Base-by-base conservation (phyloP, 2,797 vertebrate genomes). In the Xenopus petersii region DNA sequence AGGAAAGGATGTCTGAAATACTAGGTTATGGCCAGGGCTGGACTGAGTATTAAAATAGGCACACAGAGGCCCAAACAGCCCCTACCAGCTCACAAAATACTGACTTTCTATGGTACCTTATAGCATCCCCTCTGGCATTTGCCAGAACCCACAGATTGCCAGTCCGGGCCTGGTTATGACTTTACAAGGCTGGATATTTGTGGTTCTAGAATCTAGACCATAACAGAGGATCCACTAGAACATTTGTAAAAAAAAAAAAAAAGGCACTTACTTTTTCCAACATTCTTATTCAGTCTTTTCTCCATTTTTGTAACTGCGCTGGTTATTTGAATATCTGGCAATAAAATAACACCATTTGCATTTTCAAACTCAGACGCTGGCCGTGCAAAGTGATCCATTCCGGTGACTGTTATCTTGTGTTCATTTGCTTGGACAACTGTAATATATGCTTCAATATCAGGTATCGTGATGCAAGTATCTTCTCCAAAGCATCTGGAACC, bases 401-500 rank as follows among this genome's bases (percentile, higher is more conserved):
- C 97, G 2, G 76, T 92, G 84, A 99, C 92, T 83, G 95, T 96
- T 84, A 99, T 98, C 84, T 89, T 91, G 67, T 96, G 96, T 85
- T 98, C 95, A 36, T 93, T 93, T 80, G 96, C 94, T 89, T 97
- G 95, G 82, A 96, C 87, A 79, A 99, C 96, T 93, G 96, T 94
- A 85, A 99, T 93, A 78, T 94, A 94, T 0, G 95, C 94, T 0
- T 96, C 94, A 9, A 97, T 88, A 77, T 95, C 94, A 1, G 95
- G 95, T 84, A 98, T 93, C 73, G 85, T 94, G 85, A 98, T 94
- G 67, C 97, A 99, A 46, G 94, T 93, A 79, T 99, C 97, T 86
- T 98, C 97, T 74, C 95, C 96, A 55, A 98, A 99, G 90, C 97
- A 99, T 88, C 97, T 99, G 85, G 80, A 86, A 82, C 81, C 46